Evolutionary conservation across 2,888 invertebrate genomes (phyloP), one percentile per base, ranked within the genome.

Genomic region (Epiperipatus broadwayi): DNA sequence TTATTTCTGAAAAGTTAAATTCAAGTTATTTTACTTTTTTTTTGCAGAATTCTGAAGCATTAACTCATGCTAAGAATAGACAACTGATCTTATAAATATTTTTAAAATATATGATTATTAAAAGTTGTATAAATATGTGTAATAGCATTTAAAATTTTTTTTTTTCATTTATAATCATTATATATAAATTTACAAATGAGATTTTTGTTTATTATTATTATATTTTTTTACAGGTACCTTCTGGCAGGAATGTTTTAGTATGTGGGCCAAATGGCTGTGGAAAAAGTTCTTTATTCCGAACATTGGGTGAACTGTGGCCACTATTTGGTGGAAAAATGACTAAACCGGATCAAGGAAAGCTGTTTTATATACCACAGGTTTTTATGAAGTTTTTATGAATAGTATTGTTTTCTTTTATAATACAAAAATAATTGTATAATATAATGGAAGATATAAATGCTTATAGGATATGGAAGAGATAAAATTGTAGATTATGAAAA

Each of bases 181-280:
- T 8, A 35, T 21, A 27, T 8, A 21, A 35, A 35, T 15, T 35
- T 36, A 7, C 5, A 14, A 15, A 5, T 36, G 5, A 5, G 7
- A 10, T 5, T 10, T 8, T 8, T 37, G 38, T 37, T 12, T 38
- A 34, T 5, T 10, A 3, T 41, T 29, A 12, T 3, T 16, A 8
- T 14, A 25, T 33, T 40, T 37, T 39, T 14, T 46, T 51, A 4
- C 46, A 63, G 61, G 64, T 87, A 38, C 74, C 73, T 48, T 87
- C 89, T 0, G 93, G 93, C 28, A 80, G 81, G 65, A 95, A 95
- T 64, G 89, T 95, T 1, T 61, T 95, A n/a, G 87, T 95, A 0
- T 93, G 91, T 57, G 95, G 95, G 0, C 95, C 95, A 2, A 97
- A 97, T 59, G 95, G 97, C 1, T 89, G 93, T 59, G 95, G 95